Evolutionary conservation across 1,140 invertebrate genomes (phyloP), one percentile per base, ranked within the genome.

Genomic region (Tetragnatha versicolor): DNA sequence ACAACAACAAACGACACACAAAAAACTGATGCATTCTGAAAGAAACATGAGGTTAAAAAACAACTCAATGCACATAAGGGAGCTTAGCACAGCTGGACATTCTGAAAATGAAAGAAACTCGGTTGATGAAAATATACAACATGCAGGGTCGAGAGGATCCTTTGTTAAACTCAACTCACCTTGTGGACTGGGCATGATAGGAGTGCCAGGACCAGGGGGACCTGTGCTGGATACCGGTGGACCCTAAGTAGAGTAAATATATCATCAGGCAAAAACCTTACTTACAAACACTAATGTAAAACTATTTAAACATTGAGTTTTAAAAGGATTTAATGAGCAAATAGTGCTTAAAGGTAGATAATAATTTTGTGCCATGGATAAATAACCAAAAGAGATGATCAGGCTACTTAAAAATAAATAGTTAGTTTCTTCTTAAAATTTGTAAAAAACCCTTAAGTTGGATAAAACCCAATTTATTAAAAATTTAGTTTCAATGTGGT

Each of bases 101-200:
- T 75, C 72, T 75, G 72, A 75, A 72, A 75, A 63, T 75, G 72
- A 75, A 75, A 75, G 39, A 53, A 75, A 75, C 53, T 63, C 35
- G 25, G 45, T 75, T 12, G 27, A 75, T 75, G 39, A 75, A 68
- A 75, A 63, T 63, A 37, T 61, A 42, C 58, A 10, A 29, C 69
- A 72, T 72, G 72, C 60, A 63, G 53, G 55, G 39, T 49, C 20
- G 1, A 31, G 65, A 68, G 35, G 63, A 3, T 20, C n/a, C n/a
- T n/a, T n/a, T 25, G 27, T 9, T 35, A 29, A 60, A 60, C 49
- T 60, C 12, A 69, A 51, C 39, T 76, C 89, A 88, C 92, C 92
- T 90, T 98, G 96, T 81, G 95, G 96, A 87, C 95, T 97, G 66
- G 95, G 95, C 95, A 98, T 98, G 79, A 98, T 98, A 22, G 96